Evolutionary conservation across 2,888 invertebrate species (phyloP), one percentile per base, ranked within the genome.

Genomic region (Baronia brevicornis): DNA sequence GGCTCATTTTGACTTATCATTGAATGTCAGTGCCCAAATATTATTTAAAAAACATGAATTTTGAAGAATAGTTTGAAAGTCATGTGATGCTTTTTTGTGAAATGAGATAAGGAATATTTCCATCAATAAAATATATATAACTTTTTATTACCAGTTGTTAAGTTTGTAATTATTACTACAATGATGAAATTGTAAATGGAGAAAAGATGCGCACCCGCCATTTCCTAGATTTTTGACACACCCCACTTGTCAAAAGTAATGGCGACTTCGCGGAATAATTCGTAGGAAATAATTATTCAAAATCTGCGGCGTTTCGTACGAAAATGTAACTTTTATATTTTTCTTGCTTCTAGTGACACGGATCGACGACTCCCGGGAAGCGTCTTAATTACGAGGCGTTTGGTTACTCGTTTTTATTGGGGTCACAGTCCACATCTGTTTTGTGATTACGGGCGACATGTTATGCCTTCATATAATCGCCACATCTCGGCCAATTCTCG

Each of bases 361-460:
- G 51, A 51, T 52, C 51, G 21, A 46, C 44, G 48, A 38, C 51
- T 59, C 51, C 50, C 46, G 48, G 54, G 49, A 54, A 54, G 46
- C 53, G 41, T 61, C 53, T 68, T 65, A 64, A 71, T 74, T 70
- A 61, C 54, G 44, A 39, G 41, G 38, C 48, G 59, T 52, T 49
- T 50, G 48, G 50, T 57, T 55, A 51, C 56, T 49, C 32, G 44
- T 43, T 40, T 43, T 42, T 44, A 65, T 56, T 44, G 57, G 52
- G 73, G 60, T 51, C 66, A 45, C 52, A 65, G 48, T 71, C 73
- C 56, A 71, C 58, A 67, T 73, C 60, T 68, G 73, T 69, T 67
- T 17, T 40, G 40, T 47, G 43, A 51, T 56, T 41, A 48, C 62
- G 54, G 63, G 61, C 57, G 57, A 46, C 43, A 43, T 43, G 45